Base-by-base conservation (phyloP, 2,888 invertebrate genomes). In the Sphinx pinastri region DNA sequence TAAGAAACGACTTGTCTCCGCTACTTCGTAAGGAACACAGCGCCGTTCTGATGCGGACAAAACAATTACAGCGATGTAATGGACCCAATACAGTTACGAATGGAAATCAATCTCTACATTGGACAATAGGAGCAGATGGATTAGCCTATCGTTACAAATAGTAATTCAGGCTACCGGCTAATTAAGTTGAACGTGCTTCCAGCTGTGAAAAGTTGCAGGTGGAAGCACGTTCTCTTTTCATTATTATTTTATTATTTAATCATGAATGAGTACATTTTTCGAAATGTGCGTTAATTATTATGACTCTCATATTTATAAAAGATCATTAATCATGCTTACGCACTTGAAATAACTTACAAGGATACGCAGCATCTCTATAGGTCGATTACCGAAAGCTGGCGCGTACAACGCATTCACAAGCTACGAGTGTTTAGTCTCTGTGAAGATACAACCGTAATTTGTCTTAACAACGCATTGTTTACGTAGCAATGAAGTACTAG, bases 1-100 rank as follows among this genome's bases (percentile, higher is more conserved):
- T 84, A 80, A 82, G 81, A 83, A 84, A 84, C 80, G 82, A 82
- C 81, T 83, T 80, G 81, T 82, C 77, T 82, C 80, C 77, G 77
- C 78, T 77, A 75, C 78, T 74, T 70, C 75, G 76, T 86, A 85
- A 88, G 88, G 81, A 85, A 81, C 75, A 74, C 76, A 70, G 77
- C 73, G 77, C 76, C 73, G 69, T 73, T 69, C 49, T 47, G 63
- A 71, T 71, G 75, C 77, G 78, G 79, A 80, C 80, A 82, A 81
- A 81, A 82, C 79, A 85, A 87, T 82, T 79, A 79, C 74, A 58
- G 69, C 67, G 54, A 70, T 66, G 69, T 69, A 71, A 73, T 71
- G 63, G 49, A 69, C 57, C 68, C 57, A 55, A 71, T 68, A 71
- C 63, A 58, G 58, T 57, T 68, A 70, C 66, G 52, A 69, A 71